Percentiles rank a stretch among this genome's conserved stretches.
These are phyloP conservation scores for Danio albolineatus DNA, from an alignment of 2,797 vertebrate species.

Conservation along the genomic window DNA sequence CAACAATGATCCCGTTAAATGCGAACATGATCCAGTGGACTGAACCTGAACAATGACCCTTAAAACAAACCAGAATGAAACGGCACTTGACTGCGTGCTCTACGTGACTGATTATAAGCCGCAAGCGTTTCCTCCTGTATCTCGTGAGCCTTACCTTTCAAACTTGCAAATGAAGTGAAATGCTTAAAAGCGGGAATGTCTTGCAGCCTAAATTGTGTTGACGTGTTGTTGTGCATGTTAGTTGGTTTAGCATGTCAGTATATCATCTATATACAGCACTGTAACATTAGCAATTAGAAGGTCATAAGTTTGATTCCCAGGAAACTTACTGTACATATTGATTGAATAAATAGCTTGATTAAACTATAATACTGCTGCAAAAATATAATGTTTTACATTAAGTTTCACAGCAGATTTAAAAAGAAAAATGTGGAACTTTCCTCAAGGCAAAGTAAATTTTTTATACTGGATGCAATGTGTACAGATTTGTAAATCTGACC, in stretches of 20 bases:
- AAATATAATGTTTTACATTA: not conserved
- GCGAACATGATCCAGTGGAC: slow-evolving; percentile 6
- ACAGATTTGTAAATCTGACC: too few species aligned
- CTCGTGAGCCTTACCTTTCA: slow-evolving; percentile 39
- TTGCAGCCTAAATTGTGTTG: slow-evolving; percentile 7
- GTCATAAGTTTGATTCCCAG: not conserved
- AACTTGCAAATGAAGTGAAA: slow-evolving; percentile 42
- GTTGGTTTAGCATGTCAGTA: not conserved
- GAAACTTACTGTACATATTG: not conserved
- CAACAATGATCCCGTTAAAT: slow-evolving; percentile 21
- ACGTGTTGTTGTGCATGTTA: slow-evolving; percentile 2
- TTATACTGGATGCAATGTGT: too few species aligned
- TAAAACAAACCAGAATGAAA: slow-evolving; percentile 12
- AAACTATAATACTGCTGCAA: not conserved
- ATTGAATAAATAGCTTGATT: not conserved
- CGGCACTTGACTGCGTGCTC: too few species aligned
- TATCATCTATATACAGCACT: not conserved
- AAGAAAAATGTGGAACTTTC: too few species aligned
- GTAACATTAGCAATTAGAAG: not conserved
- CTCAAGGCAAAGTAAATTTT: too few species aligned
- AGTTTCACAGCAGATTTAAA: not conserved
- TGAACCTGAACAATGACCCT: slow-evolving; percentile 38
- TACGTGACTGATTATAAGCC: slow-evolving; percentile 19
- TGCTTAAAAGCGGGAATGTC: not conserved
- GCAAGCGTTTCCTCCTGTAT: slow-evolving; percentile 45